Evolutionary conservation across 1,140 invertebrate genomes (phyloP).

Genomic region (Trinorchestia longiramus): DNA sequence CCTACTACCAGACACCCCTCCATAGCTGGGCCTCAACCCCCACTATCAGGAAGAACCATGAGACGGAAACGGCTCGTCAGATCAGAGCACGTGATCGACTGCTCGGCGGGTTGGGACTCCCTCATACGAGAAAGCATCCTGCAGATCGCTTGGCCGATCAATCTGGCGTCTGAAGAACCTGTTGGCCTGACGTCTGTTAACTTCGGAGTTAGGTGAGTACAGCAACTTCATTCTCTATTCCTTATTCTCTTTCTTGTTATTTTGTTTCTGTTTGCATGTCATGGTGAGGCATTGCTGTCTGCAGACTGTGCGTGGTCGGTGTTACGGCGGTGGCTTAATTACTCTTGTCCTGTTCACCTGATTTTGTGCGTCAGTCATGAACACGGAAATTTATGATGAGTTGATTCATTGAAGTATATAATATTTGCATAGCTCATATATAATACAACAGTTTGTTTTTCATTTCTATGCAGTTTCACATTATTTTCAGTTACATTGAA

Average conservation of each 20-base stretch:
- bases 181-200: not conserved
- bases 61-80: conserved; percentile 42
- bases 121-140: conserved; percentile 44
- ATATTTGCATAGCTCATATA: no score
- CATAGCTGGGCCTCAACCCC: not conserved
- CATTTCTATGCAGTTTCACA: no score
- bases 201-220: conserved; percentile 23
- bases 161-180: not conserved
- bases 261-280: not conserved
- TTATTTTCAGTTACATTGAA: not conserved
- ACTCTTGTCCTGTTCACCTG: no score
- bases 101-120: conserved; percentile 49
- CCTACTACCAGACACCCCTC: not conserved
- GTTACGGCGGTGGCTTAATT: no score
- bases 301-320: no score
- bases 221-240: not conserved
- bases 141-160: conserved; percentile 56
- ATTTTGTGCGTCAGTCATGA: no score
- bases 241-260: not conserved
- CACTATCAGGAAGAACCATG: not conserved
- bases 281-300: no score
- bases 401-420: no score
- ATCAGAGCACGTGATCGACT: conserved; percentile 53
- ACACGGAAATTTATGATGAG: no score
- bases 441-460: no score